Evolutionary conservation across 2,797 vertebrate genomes (phyloP).

Genomic region (Danio tinwini): DNA sequence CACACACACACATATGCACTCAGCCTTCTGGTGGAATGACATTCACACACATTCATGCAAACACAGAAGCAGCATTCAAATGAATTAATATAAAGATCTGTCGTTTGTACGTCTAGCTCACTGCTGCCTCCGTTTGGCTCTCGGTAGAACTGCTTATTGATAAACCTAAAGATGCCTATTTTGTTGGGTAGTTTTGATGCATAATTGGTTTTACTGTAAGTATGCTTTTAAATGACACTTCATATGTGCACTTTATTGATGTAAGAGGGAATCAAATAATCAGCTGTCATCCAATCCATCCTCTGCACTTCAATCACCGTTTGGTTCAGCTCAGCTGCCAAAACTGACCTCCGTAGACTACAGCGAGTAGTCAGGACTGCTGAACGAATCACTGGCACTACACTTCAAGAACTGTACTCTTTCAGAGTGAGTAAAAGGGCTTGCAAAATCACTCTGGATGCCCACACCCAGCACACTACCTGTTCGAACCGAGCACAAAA

Average conservation of each 20-base stretch:
- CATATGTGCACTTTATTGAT: neutral
- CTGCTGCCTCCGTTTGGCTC: neutral
- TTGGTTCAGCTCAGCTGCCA: too few species aligned
- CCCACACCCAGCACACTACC: too few species aligned
- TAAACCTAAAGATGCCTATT: neutral
- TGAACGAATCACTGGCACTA: too few species aligned
- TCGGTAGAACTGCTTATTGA: neutral
- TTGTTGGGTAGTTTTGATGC: neutral
- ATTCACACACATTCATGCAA: constrained; percentile 34
- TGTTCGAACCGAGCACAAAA: too few species aligned
- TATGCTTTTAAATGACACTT: neutral
- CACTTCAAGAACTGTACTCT: too few species aligned
- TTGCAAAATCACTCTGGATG: too few species aligned
- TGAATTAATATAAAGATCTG: neutral
- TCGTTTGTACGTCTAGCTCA: neutral
- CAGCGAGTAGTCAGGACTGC: too few species aligned
- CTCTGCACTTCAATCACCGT: too few species aligned
- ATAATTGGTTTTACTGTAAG: neutral
- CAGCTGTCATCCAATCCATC: too few species aligned
- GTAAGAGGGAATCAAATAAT: neutral
- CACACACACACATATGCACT: constrained; percentile 21
- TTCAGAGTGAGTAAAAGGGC: too few species aligned
- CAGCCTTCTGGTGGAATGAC: constrained; percentile 15
- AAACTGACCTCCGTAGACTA: too few species aligned
- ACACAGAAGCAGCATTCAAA: neutral